These are phyloP conservation scores for Eristalis tenax DNA, from an alignment of 2,888 invertebrate species.

Conservation along the genomic window DNA sequence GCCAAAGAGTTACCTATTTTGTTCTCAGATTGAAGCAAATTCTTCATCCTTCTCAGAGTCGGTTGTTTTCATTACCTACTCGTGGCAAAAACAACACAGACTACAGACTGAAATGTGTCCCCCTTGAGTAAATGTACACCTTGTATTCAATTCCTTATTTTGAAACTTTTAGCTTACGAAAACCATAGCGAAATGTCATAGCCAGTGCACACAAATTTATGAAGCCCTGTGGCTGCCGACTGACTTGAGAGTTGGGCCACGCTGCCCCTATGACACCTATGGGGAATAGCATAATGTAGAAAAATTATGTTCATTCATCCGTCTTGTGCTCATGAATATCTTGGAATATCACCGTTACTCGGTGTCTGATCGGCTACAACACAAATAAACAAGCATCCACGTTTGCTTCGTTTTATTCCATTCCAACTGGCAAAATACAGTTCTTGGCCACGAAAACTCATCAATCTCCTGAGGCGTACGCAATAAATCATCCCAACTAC, in stretches of 20 bases:
- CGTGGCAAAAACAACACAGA: too few species aligned
- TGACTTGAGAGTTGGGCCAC: background rate
- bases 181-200: background rate
- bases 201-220: background rate
- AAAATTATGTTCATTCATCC: background rate
- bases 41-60: too few species aligned
- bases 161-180: background rate
- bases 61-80: too few species aligned
- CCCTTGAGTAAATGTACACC: background rate
- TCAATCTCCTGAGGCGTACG: slow-evolving; percentile 41
- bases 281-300: slow-evolving; percentile 6
- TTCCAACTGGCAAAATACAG: slow-evolving; percentile 16
- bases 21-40: too few species aligned
- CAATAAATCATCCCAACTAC: slow-evolving; percentile 45
- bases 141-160: background rate
- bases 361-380: slow-evolving; percentile 35
- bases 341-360: background rate
- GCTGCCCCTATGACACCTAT: background rate
- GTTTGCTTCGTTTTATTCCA: slow-evolving; percentile 35
- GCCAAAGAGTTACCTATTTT: too few species aligned
- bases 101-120: too few species aligned
- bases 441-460: slow-evolving; percentile 24
- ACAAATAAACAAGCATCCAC: slow-evolving; percentile 34
- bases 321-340: background rate
- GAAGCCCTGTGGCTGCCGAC: background rate